Conservation (phyloP, 35 echinoderm and acorn worm genomes). For the Anneissia japonica region DNA sequence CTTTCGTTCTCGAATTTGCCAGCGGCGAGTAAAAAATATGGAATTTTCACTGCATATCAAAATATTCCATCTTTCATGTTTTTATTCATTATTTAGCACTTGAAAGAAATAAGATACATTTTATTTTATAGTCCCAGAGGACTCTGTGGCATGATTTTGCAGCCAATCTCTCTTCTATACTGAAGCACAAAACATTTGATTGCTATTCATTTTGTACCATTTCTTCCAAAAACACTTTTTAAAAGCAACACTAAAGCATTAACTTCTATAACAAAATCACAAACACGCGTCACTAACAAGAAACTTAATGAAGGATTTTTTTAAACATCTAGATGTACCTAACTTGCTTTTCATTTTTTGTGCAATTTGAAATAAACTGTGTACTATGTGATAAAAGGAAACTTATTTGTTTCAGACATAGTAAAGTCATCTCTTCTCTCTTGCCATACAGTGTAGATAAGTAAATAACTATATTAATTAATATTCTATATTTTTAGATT, state of each 20-base stretch:
- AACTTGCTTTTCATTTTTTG: not conserved
- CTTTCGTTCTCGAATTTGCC: not conserved
- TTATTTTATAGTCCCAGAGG: not conserved
- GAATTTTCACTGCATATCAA: not conserved
- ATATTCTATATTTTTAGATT: slow-evolving; percentile 3
- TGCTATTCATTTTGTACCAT: not conserved
- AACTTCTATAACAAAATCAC: not conserved
- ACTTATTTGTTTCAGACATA: not conserved
- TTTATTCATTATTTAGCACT: not conserved
- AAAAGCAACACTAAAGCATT: not conserved
- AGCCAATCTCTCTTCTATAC: not conserved
- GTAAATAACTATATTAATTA: not conserved
- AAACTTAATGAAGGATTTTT: not conserved
- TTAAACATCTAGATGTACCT: not conserved
- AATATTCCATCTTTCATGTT: not conserved
- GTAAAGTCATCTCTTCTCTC: not conserved
- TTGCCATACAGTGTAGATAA: not conserved
- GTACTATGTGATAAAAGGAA: not conserved
- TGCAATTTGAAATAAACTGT: not conserved
- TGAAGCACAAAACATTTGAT: not conserved
- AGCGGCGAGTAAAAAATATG: not conserved
- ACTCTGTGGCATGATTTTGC: not conserved
- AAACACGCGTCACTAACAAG: not conserved
- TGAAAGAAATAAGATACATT: not conserved
- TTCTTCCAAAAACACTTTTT: not conserved